phyloP scores from a whole-genome alignment of 2,797 vertebrate genomes.

The Tokudaia tokunoshimensis region DNA sequence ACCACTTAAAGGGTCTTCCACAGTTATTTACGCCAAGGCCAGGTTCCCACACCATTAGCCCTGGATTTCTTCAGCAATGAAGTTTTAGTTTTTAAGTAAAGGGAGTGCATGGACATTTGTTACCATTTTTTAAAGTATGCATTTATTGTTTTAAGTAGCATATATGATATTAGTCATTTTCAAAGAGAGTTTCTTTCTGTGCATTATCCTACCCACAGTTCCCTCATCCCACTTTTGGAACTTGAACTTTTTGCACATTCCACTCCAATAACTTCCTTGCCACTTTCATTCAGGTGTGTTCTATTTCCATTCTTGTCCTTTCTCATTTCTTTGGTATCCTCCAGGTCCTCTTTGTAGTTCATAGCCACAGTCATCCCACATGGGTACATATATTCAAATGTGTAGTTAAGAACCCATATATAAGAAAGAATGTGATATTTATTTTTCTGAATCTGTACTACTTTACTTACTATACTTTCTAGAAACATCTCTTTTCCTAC shows the following conservation, averaged over 20 bases:
- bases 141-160: neutral
- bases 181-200: neutral
- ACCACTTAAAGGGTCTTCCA: neutral
- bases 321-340: neutral
- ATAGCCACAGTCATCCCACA: neutral
- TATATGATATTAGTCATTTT: neutral
- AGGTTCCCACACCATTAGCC: too few relatives aligned
- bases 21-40: neutral
- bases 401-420: neutral
- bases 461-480: neutral
- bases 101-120: neutral
- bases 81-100: neutral
- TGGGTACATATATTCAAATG: neutral
- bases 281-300: neutral
- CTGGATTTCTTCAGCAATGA: neutral
- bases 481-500: neutral
- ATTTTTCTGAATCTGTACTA: neutral
- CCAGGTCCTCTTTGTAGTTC: neutral
- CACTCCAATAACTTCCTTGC: too few relatives aligned
- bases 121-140: neutral
- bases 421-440: neutral
- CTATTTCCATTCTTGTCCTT: neutral
- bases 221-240: rapidly evolving
- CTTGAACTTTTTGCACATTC: neutral
- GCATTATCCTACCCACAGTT: neutral